These are phyloP conservation scores for Drosophila hamatofila DNA, from an alignment of 2,888 invertebrate genomes.

Conservation along the genomic window DNA sequence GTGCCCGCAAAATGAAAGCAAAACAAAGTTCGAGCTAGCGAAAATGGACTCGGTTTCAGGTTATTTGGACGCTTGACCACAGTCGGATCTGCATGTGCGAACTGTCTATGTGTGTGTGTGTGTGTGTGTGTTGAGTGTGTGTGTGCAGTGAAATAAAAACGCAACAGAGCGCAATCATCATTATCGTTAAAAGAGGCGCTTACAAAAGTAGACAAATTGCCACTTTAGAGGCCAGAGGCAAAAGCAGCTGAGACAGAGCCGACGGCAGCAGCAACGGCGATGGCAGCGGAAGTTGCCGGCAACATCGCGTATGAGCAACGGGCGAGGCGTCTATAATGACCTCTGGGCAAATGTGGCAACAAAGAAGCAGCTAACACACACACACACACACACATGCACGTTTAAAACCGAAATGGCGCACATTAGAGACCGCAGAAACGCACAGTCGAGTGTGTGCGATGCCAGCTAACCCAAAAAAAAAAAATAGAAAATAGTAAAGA, in stretches of 20 bases:
- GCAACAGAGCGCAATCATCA: conserved; percentile 82
- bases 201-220: conserved; percentile 82
- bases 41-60: conserved; percentile 37
- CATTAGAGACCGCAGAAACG: conserved; percentile 72
- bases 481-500: conserved; percentile 2
- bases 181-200: conserved; percentile 81
- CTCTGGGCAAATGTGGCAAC: conserved; percentile 68
- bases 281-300: conserved; percentile 59
- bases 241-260: conserved; percentile 29
- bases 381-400: conserved; percentile 25
- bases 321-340: conserved; percentile 69
- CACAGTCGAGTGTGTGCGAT: conserved; percentile 59
- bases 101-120: conserved; percentile 19
- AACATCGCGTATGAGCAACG: conserved; percentile 44
- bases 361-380: conserved; percentile 20
- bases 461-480: conserved; percentile 17
- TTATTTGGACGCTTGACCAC: conserved; percentile 49
- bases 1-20: conserved; percentile 36
- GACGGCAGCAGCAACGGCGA: conserved; percentile 2
- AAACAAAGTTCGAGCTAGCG: conserved; percentile 37
- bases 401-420: conserved; percentile 78
- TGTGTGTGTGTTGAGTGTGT: conserved; percentile 44
- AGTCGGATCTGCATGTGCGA: conserved; percentile 36
- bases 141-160: conserved; percentile 74
- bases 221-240: conserved; percentile 74